Evolutionary conservation across 2,113 vertebrate species (phyloP).

Genomic region (Cyanoderma ruficeps): DNA sequence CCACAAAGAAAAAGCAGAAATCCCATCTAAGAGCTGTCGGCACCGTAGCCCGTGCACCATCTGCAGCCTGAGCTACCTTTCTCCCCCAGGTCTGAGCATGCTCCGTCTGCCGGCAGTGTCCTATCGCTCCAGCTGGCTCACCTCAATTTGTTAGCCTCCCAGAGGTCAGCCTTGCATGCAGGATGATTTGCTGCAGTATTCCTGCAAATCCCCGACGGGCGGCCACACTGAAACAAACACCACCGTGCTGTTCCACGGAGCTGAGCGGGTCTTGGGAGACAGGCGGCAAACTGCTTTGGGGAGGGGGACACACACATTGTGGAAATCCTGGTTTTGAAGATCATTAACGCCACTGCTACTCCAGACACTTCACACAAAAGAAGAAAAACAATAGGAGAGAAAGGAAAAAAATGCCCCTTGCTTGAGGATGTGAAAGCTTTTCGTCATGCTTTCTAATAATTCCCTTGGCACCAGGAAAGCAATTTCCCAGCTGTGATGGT

Average conservation of each 20-base stretch:
- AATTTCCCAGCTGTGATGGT: neutral
- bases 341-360: neutral
- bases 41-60: conserved; percentile 7
- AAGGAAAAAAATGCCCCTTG: neutral
- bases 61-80: conserved; percentile 47
- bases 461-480: neutral
- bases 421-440: neutral
- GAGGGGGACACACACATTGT: neutral
- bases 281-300: neutral
- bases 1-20: neutral
- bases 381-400: neutral
- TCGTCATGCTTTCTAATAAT: neutral
- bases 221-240: conserved; percentile 9
- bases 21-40: neutral
- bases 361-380: neutral
- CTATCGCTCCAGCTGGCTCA: conserved; percentile 65
- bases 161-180: conserved; percentile 63
- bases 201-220: conserved; percentile 50
- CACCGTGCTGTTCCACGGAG: neutral
- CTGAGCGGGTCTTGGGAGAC: neutral
- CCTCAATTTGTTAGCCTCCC: conserved; percentile 71
- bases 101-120: conserved; percentile 51
- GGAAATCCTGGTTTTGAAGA: neutral
- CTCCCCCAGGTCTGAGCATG: conserved; percentile 60
- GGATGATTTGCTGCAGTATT: conserved; percentile 67